Evolutionary conservation across 2,113 vertebrate genomes (phyloP), one percentile per base, ranked within the genome.

Genomic region (Bubo bubo): DNA sequence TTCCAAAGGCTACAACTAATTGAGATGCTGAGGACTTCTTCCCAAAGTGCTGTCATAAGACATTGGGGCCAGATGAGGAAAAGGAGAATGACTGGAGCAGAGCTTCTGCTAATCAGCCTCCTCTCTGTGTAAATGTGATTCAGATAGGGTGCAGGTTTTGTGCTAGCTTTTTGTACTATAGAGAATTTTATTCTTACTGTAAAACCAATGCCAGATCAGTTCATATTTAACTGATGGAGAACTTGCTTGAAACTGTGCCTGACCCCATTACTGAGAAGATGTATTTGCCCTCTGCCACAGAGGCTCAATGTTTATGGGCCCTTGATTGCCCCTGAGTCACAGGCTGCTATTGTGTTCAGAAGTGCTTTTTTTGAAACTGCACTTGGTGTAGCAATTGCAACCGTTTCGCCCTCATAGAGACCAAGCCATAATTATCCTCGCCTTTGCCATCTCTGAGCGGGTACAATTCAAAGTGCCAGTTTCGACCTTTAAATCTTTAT

Each of bases 211-310:
- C 73, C 91, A 95, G 81, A 86, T 66, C 62, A 43, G 45, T 74
- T 93, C 41, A 39, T 77, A 63, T 88, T 90, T 93, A 95, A 88
- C 24, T 83, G 86, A 58, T 0, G 0, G 50, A 79, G 77, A 93
- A 88, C 37, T 97, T 58, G n/a, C 45, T 91, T 62, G 93, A 94
- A 94, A 94, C 70, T 66, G 13, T 2, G 13, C 62, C 86, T 93
- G 88, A 95, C 70, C 66, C 72, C 71, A 66, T 79, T 88, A 88
- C 70, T 52, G 58, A 89, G 88, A 93, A 94, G 84, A 85, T 93
- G 21, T 59, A 75, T 90, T 94, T 91, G 84, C 89, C 74, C 91
- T 95, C 79, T 96, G 93, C 70, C 94, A 91, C 62, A 24, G 80
- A 94, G 18, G 37, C 72, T 86, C n/a, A 4, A 34, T 74, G 55